Conservation (phyloP, 2,797 vertebrate genomes). For the Danio kyathit region DNA sequence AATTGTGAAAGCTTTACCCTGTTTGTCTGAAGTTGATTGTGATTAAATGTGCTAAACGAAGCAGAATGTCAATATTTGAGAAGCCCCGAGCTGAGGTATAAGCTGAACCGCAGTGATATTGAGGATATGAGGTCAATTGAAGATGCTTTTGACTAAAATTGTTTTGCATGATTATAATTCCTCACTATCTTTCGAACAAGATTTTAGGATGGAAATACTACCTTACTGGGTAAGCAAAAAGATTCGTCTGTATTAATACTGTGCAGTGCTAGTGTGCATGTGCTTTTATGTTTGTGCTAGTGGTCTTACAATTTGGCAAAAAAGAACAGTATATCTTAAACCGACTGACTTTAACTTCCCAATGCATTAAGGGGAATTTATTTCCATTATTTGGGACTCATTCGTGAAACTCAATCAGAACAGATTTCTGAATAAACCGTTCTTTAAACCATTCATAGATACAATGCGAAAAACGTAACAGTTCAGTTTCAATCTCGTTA, state of each 20-base stretch:
- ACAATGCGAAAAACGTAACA: background rate
- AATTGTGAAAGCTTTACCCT: constrained; percentile 54
- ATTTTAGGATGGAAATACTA: background rate
- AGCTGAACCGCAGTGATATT: background rate
- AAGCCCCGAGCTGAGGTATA: constrained; percentile 17
- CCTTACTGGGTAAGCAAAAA: background rate
- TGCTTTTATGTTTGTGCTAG: constrained; percentile 50
- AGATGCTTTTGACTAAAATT: background rate
- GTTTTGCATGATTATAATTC: background rate
- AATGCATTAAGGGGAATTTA: background rate
- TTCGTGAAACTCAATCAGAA: background rate
- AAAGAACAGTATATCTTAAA: constrained; percentile 19
- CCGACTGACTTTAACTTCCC: constrained; percentile 11
- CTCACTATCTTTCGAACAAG: background rate
- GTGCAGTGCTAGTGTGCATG: constrained; percentile 48
- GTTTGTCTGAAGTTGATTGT: constrained; percentile 50
- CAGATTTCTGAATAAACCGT: background rate
- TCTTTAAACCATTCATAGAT: background rate
- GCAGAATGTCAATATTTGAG: background rate
- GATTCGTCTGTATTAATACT: constrained; percentile 37
- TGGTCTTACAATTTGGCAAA: constrained; percentile 43
- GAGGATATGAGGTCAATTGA: background rate
- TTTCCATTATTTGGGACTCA: background rate
- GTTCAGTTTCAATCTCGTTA: background rate
- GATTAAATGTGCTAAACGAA: background rate